A percentile compares a stretch with the other conserved stretches of the same genome.
phyloP scores from a whole-genome alignment of 1,140 invertebrate species.

The Coptotermes formosanus region DNA sequence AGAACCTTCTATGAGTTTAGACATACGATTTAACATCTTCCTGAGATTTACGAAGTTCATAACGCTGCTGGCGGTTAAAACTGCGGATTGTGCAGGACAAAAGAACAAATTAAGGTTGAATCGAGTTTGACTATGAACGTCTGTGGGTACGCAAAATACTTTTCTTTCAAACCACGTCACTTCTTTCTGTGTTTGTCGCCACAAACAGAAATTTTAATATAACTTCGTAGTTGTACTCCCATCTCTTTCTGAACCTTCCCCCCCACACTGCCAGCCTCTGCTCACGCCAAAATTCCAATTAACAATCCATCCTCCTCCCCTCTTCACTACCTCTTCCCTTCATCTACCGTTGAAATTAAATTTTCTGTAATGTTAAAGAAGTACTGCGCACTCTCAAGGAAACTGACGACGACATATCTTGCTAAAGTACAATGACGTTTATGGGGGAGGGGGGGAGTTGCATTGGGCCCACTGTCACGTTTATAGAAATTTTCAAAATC shows the following conservation, averaged over 20 bases:
- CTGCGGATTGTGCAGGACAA: neutral
- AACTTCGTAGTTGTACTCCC: neutral
- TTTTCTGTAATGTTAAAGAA: constrained; percentile 5
- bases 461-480: too few species aligned
- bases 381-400: constrained; percentile 7
- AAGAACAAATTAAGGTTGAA: neutral
- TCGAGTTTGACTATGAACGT: neutral
- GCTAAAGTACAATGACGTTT: neutral
- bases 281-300: constrained; percentile 12
- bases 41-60: too few species aligned
- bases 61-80: too few species aligned
- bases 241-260: neutral
- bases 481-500: too few species aligned
- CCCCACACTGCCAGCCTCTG: neutral
- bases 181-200: constrained; percentile 14
- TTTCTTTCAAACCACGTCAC: constrained; percentile 8
- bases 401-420: neutral
- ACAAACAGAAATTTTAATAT: constrained; percentile 20
- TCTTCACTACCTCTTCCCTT: neutral
- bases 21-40: too few species aligned
- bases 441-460: too few species aligned
- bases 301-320: neutral
- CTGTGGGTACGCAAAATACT: neutral
- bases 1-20: too few species aligned
- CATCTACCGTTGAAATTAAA: neutral